Evolutionary conservation across 2,888 invertebrate genomes (phyloP).

Genomic region (Troglohyphantes excavatus): DNA sequence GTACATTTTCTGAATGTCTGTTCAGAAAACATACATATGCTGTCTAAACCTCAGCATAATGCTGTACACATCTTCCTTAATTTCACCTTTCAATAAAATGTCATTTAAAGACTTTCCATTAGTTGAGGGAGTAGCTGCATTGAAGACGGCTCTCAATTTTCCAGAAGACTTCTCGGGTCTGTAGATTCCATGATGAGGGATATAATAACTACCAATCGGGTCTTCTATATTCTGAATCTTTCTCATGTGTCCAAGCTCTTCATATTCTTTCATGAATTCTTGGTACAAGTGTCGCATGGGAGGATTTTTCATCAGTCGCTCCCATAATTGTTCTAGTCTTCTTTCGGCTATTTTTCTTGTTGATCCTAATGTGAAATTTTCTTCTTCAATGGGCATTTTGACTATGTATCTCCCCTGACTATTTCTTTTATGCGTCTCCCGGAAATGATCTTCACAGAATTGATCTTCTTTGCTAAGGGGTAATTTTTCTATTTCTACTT

Average conservation of each 20-base stretch:
- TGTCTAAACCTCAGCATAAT: not conserved
- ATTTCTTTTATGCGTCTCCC: not conserved
- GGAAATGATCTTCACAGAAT: not conserved
- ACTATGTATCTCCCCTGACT: not conserved
- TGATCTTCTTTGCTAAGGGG: not conserved
- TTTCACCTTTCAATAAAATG: conserved; percentile 63
- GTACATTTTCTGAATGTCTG: conserved; percentile 15
- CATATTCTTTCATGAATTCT: not conserved
- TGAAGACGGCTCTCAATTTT: conserved; percentile 78
- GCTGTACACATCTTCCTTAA: not conserved
- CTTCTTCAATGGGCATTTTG: conserved; percentile 11
- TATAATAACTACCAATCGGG: conserved; percentile 2
- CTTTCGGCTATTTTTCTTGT: not conserved
- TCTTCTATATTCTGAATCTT: not conserved
- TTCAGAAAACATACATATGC: conserved; percentile 11
- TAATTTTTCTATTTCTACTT: not conserved
- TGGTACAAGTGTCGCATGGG: not conserved
- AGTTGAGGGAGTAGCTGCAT: conserved; percentile 53
- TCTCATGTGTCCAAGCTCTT: conserved; percentile 24
- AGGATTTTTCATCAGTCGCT: not conserved
- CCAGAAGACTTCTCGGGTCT: conserved; percentile 67
- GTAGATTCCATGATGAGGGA: conserved; percentile 45
- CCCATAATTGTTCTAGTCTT: not conserved
- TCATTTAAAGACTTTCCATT: conserved; percentile 81
- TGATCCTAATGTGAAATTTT: not conserved